Evolutionary conservation across 2,888 invertebrate genomes (phyloP).

Genomic region (Acronicta alni): DNA sequence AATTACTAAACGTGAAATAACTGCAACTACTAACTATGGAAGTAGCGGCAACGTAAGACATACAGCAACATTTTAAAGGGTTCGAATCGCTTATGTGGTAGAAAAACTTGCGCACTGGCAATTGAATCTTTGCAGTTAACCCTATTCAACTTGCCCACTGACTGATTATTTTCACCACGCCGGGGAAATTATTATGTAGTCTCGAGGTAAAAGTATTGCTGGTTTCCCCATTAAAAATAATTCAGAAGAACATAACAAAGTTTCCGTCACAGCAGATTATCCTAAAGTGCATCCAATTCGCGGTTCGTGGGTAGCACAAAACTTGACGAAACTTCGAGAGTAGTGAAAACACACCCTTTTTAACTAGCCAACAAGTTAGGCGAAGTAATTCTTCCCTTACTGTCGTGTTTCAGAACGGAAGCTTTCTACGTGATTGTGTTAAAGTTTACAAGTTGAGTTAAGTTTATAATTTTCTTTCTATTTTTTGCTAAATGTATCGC

Average conservation of each 20-base stretch:
- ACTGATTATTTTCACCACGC: too few relatives aligned
- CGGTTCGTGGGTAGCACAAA: constrained; percentile 17
- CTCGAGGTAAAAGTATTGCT: too few relatives aligned
- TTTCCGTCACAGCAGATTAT: constrained; percentile 8
- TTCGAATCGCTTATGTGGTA: too few relatives aligned
- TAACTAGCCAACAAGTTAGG: constrained; percentile 47
- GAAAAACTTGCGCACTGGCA: too few relatives aligned
- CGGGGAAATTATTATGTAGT: too few relatives aligned
- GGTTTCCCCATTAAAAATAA: background rate
- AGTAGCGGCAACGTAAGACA: too few relatives aligned
- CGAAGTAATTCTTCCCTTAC: constrained; percentile 45
- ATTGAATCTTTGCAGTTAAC: too few relatives aligned
- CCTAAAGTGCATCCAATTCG: constrained; percentile 12
- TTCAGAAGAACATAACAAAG: background rate
- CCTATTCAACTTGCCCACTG: background rate
- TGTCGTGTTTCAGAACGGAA: constrained; percentile 29
- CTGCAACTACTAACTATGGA: too few relatives aligned
- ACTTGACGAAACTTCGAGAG: constrained; percentile 36
- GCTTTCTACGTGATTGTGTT: constrained; percentile 42
- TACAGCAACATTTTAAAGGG: too few relatives aligned
- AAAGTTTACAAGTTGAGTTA: constrained; percentile 24
- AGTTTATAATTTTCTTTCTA: constrained; percentile 21
- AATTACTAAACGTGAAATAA: too few relatives aligned
- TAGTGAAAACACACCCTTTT: constrained; percentile 43
- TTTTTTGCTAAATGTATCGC: too few relatives aligned